These are phyloP conservation scores for Drosophila lowei DNA, from an alignment of 1,140 invertebrate genomes.

Conservation along the genomic window DNA sequence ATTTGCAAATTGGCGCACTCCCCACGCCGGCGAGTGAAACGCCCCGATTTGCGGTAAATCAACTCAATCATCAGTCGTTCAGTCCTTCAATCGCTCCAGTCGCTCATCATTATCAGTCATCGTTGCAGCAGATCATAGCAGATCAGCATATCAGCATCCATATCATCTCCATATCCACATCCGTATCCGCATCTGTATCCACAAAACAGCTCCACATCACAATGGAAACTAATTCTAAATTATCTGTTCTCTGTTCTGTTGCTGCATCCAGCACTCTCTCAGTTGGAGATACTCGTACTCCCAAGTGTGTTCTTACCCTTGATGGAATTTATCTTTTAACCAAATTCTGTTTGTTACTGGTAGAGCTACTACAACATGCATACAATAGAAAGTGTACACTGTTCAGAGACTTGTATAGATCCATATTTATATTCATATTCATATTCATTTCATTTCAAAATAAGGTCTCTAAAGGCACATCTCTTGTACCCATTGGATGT, in stretches of 20 bases:
- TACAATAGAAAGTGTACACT: too few relatives aligned
- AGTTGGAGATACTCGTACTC: slow-evolving; percentile 3
- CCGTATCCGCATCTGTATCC: neutral
- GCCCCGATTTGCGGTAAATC: slow-evolving; percentile 83
- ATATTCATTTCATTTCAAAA: too few relatives aligned
- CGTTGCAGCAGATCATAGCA: slow-evolving; percentile 26
- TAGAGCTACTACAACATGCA: too few relatives aligned
- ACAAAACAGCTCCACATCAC: slow-evolving; percentile 23
- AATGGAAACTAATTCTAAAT: slow-evolving; percentile 22
- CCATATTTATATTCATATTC: too few relatives aligned
- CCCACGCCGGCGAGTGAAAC: slow-evolving; percentile 83
- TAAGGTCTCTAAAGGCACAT: too few relatives aligned
- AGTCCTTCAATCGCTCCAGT: slow-evolving; percentile 13
- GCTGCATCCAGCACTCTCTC: slow-evolving; percentile 6
- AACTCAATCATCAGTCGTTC: slow-evolving; percentile 65
- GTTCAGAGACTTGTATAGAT: too few relatives aligned
- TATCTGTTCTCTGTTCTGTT: slow-evolving; percentile 21
- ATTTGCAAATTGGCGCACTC: slow-evolving; percentile 82
- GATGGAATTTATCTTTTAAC: neutral
- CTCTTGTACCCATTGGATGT: too few relatives aligned
- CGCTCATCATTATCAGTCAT: slow-evolving; percentile 31
- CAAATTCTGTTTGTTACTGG: neutral
- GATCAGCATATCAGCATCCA: slow-evolving; percentile 20
- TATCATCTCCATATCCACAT: slow-evolving; percentile 3
- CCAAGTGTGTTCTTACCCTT: neutral